These are phyloP conservation scores for Prenolepis imparis DNA, from an alignment of 2,888 invertebrate genomes.

Conservation along the genomic window DNA sequence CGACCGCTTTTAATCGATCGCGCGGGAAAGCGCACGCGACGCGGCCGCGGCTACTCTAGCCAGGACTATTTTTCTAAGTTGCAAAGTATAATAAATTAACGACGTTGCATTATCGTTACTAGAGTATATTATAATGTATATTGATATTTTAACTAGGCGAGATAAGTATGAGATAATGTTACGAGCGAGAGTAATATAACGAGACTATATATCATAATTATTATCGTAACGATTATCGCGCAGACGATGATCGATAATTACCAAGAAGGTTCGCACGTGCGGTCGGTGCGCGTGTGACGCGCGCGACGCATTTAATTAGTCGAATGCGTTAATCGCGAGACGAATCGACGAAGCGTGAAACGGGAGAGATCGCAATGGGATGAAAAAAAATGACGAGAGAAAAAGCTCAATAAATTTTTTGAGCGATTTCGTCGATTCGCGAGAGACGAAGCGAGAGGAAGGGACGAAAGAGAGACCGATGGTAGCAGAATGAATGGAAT, in stretches of 20 bases:
- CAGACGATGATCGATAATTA: conserved; percentile 41
- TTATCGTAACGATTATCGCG: conserved; percentile 58
- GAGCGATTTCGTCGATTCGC: conserved; percentile 54
- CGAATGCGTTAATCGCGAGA: conserved; percentile 41
- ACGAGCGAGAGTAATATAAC: conserved; percentile 68
- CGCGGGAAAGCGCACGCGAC: conserved; percentile 75
- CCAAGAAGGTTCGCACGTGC: conserved; percentile 67
- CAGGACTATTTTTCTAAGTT: conserved; percentile 86
- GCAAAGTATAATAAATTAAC: conserved; percentile 85
- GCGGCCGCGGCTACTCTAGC: conserved; percentile 79
- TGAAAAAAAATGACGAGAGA: not conserved
- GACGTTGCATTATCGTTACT: conserved; percentile 86
- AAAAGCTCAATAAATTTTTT: conserved; percentile 40
- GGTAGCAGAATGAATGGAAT: conserved; percentile 23
- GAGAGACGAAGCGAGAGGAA: conserved; percentile 35
- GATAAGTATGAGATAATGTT: conserved; percentile 81
- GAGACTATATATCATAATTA: conserved; percentile 59
- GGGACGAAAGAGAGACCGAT: conserved; percentile 24
- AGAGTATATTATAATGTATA: conserved; percentile 84
- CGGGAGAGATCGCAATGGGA: not conserved
- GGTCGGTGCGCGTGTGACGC: conserved; percentile 62
- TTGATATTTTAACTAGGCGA: conserved; percentile 84
- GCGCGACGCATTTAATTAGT: conserved; percentile 61
- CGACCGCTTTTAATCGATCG: conserved; percentile 54
- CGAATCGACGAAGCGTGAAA: conserved; percentile 41